phyloP scores from a whole-genome alignment of 2,797 vertebrate genomes.

The Vultur gryphus region DNA sequence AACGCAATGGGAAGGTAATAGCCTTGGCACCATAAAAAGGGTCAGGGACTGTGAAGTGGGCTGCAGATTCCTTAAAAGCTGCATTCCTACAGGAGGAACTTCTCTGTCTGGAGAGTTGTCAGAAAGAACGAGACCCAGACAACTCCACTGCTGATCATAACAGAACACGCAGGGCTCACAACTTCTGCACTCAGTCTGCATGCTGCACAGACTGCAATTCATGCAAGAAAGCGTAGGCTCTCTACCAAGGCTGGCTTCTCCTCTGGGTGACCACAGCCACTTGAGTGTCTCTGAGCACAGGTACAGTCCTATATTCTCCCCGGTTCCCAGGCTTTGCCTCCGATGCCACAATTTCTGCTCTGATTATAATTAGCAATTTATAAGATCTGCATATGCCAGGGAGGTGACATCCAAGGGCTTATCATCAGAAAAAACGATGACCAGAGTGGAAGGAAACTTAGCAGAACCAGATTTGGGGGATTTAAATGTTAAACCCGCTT shows the following conservation, averaged over 20 bases:
- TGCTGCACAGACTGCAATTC: not conserved
- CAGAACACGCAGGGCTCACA: not conserved
- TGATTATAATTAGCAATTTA: not conserved
- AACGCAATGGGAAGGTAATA: conserved; percentile 17
- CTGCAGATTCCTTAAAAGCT: not conserved
- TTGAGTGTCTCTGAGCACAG: not conserved
- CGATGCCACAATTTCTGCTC: not conserved
- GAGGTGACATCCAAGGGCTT: not conserved
- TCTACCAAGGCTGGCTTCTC: not conserved
- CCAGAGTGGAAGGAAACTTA: not conserved
- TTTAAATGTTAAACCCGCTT: conserved; percentile 25
- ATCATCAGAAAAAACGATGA: not conserved
- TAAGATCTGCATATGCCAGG: not conserved
- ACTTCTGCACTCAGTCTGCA: rapidly evolving
- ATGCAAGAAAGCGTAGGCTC: not conserved
- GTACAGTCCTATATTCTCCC: not conserved
- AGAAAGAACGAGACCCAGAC: not conserved
- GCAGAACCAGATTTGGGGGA: not conserved
- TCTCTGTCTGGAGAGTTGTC: not conserved
- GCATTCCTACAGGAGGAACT: not conserved
- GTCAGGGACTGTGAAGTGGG: not conserved
- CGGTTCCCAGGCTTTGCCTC: not conserved
- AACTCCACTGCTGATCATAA: not conserved
- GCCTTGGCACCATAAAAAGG: not conserved
- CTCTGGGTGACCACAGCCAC: not conserved